Evolutionary conservation across 2,113 vertebrate species (phyloP).

Genomic region (Sterrhoptilus dennistouni): DNA sequence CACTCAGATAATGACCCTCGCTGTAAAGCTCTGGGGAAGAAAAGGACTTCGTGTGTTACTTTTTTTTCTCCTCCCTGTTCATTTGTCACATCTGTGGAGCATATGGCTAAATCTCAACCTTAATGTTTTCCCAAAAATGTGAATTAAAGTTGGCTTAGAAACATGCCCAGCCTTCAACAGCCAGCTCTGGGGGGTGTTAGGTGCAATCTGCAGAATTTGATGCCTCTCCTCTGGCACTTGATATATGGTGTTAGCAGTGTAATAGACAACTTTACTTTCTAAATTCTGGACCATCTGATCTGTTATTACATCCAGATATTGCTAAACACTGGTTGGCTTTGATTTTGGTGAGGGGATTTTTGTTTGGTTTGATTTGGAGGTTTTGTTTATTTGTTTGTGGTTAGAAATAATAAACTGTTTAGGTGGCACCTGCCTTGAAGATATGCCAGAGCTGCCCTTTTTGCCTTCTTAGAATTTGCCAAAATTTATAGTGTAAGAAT

Average conservation of each 20-base stretch:
- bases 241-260: rapidly evolving
- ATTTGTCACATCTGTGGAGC: neutral
- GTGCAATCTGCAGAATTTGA: neutral
- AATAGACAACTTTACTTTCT: neutral
- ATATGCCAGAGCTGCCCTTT: neutral
- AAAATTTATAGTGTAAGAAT: neutral
- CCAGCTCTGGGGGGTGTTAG: neutral
- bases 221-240: neutral
- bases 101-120: neutral
- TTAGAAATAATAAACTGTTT: neutral
- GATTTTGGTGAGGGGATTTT: neutral
- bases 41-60: neutral
- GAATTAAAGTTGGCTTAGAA: neutral
- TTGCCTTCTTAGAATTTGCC: neutral
- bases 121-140: neutral
- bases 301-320: neutral
- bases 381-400: neutral
- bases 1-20: neutral
- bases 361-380: neutral
- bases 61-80: neutral
- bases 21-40: neutral
- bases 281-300: neutral
- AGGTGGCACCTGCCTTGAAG: neutral
- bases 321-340: neutral
- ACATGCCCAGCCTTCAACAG: neutral